phyloP scores from a whole-genome alignment of 1,140 invertebrate species.

The Brachystomella parvula region DNA sequence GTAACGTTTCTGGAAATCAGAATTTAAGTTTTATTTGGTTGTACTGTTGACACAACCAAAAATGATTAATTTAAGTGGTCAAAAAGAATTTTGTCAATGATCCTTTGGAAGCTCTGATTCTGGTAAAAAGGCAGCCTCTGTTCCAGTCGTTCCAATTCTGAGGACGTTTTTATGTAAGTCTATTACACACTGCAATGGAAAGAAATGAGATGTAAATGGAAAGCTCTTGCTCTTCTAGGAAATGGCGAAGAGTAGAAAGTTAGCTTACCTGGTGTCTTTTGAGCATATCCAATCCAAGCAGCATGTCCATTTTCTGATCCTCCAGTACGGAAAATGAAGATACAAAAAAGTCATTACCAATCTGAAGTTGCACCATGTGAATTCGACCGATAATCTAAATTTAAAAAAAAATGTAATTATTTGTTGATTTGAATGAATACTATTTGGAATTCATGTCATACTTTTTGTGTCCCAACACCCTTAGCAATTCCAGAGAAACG shows the following conservation, averaged over 20 bases:
- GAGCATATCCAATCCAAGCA: slow-evolving; percentile 93
- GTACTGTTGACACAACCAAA: no score
- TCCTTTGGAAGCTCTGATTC: slow-evolving; percentile 72
- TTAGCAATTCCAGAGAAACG: slow-evolving; percentile 89
- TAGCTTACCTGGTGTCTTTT: slow-evolving; percentile 76
- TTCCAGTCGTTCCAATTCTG: slow-evolving; percentile 89
- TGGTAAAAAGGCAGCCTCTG: slow-evolving; percentile 78
- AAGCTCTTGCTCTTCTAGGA: not conserved
- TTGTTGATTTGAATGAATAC: no score
- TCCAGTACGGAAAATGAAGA: slow-evolving; percentile 96
- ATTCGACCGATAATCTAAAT: slow-evolving; percentile 92
- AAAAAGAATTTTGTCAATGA: not conserved
- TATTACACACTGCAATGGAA: slow-evolving; percentile 68
- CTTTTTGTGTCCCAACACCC: slow-evolving; percentile 92
- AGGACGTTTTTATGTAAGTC: slow-evolving; percentile 84
- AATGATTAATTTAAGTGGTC: no score
- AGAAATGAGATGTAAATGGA: slow-evolving; percentile 4
- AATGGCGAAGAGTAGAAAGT: not conserved
- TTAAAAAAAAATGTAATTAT: no score
- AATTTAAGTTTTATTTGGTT: no score
- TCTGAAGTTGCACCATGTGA: slow-evolving; percentile 94
- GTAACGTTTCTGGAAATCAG: no score
- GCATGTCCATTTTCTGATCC: slow-evolving; percentile 97
- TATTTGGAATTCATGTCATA: no score
- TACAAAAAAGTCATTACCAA: slow-evolving; percentile 84